These are phyloP conservation scores for Turnix velox DNA, from an alignment of 2,113 vertebrate species.

Conservation along the genomic window DNA sequence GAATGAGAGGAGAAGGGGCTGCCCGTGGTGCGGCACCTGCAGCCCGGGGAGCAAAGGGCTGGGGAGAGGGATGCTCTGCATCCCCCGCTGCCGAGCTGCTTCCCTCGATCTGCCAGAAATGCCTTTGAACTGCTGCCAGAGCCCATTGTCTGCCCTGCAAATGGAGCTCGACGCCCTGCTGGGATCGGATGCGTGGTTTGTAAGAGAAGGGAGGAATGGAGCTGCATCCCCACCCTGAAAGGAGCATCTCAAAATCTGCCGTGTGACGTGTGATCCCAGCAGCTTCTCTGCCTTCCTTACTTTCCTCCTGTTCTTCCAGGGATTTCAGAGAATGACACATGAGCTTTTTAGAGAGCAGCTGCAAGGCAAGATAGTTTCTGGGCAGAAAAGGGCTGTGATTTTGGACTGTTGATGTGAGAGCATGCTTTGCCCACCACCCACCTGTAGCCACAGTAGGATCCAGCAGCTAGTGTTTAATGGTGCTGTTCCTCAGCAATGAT, in stretches of 20 bases:
- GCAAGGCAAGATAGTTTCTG: background rate
- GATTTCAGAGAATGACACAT: background rate
- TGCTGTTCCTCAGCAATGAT: background rate
- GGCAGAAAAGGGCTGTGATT: background rate
- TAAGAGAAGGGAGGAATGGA: background rate
- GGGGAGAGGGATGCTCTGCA: background rate
- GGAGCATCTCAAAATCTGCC: background rate
- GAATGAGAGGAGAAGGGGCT: background rate
- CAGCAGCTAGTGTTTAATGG: background rate
- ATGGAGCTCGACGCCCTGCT: background rate
- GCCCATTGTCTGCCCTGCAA: slow-evolving; percentile 5
- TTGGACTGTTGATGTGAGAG: background rate
- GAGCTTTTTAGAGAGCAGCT: background rate
- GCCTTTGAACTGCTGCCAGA: slow-evolving; percentile 48
- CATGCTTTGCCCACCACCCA: background rate
- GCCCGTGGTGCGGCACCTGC: background rate
- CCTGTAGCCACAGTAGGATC: background rate
- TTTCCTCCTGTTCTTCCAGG: background rate
- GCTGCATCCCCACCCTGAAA: background rate
- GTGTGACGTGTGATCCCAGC: background rate
- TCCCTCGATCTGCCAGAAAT: background rate
- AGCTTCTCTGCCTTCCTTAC: background rate
- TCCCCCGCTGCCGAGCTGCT: background rate
- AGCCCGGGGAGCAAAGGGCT: background rate
- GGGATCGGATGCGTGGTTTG: background rate